A percentile compares a stretch with the other conserved stretches of the same genome.
These are phyloP conservation scores for Criorhina ranunculi DNA, from an alignment of 2,888 invertebrate genomes.

Conservation along the genomic window DNA sequence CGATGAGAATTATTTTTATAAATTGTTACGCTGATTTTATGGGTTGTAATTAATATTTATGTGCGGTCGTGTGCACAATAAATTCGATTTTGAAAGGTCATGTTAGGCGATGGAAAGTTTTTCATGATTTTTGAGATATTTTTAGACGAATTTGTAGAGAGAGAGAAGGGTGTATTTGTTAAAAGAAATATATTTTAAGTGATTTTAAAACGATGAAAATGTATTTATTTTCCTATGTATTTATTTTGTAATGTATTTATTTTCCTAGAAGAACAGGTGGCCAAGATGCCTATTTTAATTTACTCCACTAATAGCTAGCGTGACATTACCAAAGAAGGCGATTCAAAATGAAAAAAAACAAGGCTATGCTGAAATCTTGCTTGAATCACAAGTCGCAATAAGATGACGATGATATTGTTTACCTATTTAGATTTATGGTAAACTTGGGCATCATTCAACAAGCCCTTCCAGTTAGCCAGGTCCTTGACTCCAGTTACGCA, in stretches of 20 bases:
- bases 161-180: conserved; percentile 26
- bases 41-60: conserved; percentile 62
- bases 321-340: too few species aligned
- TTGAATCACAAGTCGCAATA: too few species aligned
- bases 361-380: not conserved
- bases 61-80: conserved; percentile 62
- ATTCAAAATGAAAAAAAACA: too few species aligned
- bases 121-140: conserved; percentile 53
- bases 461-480: too few species aligned
- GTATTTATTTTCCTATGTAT: not conserved
- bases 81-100: conserved; percentile 65
- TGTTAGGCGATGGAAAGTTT: conserved; percentile 52
- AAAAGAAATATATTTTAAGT: conserved; percentile 7
- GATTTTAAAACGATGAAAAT: conserved; percentile 12
- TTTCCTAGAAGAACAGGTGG: not conserved
- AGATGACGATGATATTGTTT: too few species aligned
- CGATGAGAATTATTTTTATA: conserved; percentile 45
- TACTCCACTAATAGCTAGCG: too few species aligned
- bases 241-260: not conserved
- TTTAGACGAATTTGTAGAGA: conserved; percentile 30
- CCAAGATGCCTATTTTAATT: too few species aligned
- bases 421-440: too few species aligned
- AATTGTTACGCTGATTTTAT: conserved; percentile 37
- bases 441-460: too few species aligned
- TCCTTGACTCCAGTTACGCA: too few species aligned